Evolutionary conservation across 1,140 invertebrate genomes (phyloP).

Genomic region (Macrostomum lignano): DNA sequence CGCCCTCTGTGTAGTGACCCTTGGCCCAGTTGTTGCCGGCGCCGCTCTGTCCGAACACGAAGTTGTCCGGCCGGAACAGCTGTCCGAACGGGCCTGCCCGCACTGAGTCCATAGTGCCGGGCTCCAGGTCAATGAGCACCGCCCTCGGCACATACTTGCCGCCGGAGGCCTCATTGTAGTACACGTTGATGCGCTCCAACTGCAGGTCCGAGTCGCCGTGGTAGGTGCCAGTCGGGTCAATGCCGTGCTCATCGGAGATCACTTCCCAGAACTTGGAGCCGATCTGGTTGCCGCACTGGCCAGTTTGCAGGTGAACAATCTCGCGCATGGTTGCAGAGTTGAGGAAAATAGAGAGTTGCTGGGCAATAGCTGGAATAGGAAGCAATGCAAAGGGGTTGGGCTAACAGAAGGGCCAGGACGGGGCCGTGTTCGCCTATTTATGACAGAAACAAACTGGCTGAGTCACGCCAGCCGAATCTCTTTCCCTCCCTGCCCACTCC

Average conservation of each 20-base stretch:
- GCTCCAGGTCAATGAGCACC: constrained; percentile 53
- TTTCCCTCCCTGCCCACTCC: too few relatives aligned
- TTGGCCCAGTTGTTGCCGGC: constrained; percentile 57
- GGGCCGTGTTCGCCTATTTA: too few relatives aligned
- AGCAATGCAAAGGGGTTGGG: too few relatives aligned
- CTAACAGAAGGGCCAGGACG: too few relatives aligned
- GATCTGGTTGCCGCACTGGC: constrained; percentile 46
- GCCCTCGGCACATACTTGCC: constrained; percentile 58
- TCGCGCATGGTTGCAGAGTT: constrained; percentile 42
- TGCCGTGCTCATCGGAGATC: constrained; percentile 36
- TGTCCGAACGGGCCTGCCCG: constrained; percentile 46
- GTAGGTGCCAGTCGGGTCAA: constrained; percentile 22
- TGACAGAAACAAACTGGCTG: too few relatives aligned
- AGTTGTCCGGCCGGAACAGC: constrained; percentile 50
- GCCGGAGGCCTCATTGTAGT: constrained; percentile 51
- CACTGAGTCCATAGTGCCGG: constrained; percentile 66
- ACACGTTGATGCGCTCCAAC: constrained; percentile 58
- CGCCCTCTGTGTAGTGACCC: constrained; percentile 60
- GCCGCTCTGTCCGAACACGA: constrained; percentile 47
- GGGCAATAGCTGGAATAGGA: too few relatives aligned
- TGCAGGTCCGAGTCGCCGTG: constrained; percentile 39
- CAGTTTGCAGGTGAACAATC: constrained; percentile 45
- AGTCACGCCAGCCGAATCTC: too few relatives aligned
- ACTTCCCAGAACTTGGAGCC: constrained; percentile 57
- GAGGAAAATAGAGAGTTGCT: too few relatives aligned